phyloP scores from a whole-genome alignment of 2,113 vertebrate genomes.

The Charina bottae region DNA sequence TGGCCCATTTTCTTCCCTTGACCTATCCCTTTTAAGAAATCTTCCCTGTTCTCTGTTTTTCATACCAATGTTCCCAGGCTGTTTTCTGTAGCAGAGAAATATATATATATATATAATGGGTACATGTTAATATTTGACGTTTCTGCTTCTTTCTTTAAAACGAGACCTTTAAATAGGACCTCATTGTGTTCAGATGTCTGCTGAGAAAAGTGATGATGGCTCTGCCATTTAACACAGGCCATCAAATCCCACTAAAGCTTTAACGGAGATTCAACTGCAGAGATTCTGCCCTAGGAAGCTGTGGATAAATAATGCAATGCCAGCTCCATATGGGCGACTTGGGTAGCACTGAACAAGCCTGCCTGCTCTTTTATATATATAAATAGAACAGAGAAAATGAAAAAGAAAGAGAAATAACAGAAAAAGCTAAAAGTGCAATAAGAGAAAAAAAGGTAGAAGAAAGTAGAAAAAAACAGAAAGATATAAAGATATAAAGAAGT shows the following conservation, averaged over 20 bases:
- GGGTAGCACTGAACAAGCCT: not conserved
- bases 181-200: conserved; percentile 29
- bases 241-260: conserved; percentile 39
- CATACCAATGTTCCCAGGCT: not conserved
- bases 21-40: not conserved
- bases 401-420: no score
- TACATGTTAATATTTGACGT: conserved; percentile 31
- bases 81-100: conserved; percentile 2
- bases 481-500: no score
- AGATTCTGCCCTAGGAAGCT: conserved; percentile 44
- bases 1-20: not conserved
- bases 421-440: no score
- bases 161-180: not conserved
- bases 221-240: conserved; percentile 24
- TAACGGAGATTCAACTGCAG: conserved; percentile 11
- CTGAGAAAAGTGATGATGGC: conserved; percentile 10
- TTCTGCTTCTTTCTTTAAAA: conserved; percentile 3
- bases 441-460: no score
- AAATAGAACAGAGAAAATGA: no score
- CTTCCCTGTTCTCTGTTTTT: not conserved
- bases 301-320: conserved; percentile 31
- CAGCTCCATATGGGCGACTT: not conserved
- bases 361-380: conserved; percentile 3
- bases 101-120: conserved; percentile 20
- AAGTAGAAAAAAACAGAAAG: no score